phyloP scores from a whole-genome alignment of 2,888 invertebrate genomes.

The Platycnemis pennipes region DNA sequence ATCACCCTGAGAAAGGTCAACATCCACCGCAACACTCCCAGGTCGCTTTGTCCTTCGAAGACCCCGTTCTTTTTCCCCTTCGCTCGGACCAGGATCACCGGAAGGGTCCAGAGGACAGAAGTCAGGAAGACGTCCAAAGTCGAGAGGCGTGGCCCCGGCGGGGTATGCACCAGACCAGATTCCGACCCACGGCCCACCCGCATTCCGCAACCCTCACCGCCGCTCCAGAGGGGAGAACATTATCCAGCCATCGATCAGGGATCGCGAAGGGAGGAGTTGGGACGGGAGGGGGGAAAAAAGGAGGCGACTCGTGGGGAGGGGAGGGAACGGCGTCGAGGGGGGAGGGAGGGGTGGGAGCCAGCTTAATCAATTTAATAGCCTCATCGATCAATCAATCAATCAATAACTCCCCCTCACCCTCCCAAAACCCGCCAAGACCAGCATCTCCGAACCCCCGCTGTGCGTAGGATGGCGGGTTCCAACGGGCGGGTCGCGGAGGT shows the following conservation, averaged over 20 bases:
- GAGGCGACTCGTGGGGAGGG: background rate
- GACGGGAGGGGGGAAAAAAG: background rate
- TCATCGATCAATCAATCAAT: constrained; percentile 64
- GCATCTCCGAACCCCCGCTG: background rate
- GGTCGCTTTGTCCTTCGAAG: background rate
- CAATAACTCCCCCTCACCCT: background rate
- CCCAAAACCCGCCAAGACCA: constrained; percentile 6
- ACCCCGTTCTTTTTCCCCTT: background rate
- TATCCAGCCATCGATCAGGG: constrained; percentile 63
- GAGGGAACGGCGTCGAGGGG: background rate
- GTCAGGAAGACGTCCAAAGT: background rate
- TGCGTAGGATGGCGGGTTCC: constrained; percentile 15
- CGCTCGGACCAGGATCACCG: background rate
- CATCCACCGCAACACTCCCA: background rate
- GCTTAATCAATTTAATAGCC: constrained; percentile 66
- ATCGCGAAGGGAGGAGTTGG: background rate
- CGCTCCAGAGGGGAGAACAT: constrained; percentile 40
- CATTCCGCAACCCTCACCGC: constrained; percentile 14
- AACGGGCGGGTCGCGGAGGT: background rate
- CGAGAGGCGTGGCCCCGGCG: background rate
- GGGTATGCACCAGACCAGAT: background rate
- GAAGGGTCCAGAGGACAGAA: background rate
- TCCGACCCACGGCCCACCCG: background rate
- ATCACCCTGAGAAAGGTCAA: background rate
- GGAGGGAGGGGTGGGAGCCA: constrained; percentile 12